Conservation (phyloP, 2,797 vertebrate genomes). For the Acipenser oxyrinchus region DNA sequence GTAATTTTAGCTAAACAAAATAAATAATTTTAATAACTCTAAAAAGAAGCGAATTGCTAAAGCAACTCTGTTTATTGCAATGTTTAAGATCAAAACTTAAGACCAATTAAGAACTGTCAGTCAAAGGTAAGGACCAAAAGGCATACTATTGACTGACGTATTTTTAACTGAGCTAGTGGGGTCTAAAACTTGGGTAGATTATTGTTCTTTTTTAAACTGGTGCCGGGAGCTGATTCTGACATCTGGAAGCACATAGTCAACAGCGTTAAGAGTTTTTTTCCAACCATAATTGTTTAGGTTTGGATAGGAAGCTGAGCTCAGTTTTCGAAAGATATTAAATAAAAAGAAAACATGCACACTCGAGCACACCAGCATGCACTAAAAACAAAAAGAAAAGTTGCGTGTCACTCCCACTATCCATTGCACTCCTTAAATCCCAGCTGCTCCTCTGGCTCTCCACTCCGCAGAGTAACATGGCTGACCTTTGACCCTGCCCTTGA, state of each 20-base stretch:
- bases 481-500: constrained; percentile 29
- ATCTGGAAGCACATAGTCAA: background rate
- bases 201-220: background rate
- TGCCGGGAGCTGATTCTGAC: background rate
- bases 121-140: constrained; percentile 32
- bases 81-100: constrained; percentile 17
- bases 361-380: constrained; percentile 4
- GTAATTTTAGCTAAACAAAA: too few relatives aligned
- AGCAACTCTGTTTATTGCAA: too few relatives aligned
- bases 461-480: constrained; percentile 24
- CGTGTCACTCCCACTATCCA: background rate
- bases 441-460: constrained; percentile 28
- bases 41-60: too few relatives aligned
- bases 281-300: background rate
- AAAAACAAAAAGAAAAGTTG: constrained; percentile 4
- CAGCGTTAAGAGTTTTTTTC: background rate
- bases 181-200: constrained; percentile 6
- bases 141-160: constrained; percentile 20
- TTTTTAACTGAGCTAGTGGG: constrained; percentile 31
- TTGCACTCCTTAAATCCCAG: constrained; percentile 10
- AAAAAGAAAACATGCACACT: constrained; percentile 7
- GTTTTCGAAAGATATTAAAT: background rate
- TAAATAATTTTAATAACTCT: too few relatives aligned
- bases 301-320: background rate
- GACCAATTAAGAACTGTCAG: constrained; percentile 30